These are phyloP conservation scores for Emydoidea blandingii DNA, from an alignment of 2,797 vertebrate genomes.

Conservation along the genomic window DNA sequence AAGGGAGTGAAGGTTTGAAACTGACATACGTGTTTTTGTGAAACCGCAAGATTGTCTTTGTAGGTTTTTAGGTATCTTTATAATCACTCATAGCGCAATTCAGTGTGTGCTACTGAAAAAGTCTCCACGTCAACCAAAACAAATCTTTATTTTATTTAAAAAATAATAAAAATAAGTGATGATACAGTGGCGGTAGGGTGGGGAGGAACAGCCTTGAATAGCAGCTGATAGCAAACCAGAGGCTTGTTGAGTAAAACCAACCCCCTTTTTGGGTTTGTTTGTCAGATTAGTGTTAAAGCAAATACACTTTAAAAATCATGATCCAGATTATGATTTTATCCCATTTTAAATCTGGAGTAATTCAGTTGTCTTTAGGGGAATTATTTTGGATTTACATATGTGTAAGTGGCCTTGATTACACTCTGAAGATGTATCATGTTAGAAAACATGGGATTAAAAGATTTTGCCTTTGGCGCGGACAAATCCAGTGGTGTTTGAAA, in stretches of 20 bases:
- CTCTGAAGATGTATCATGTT: neutral
- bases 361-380: neutral
- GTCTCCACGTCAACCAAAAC: neutral
- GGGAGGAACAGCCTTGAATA: neutral
- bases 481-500: neutral
- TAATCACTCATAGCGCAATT: neutral
- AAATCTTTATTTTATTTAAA: neutral
- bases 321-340: neutral
- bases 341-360: neutral
- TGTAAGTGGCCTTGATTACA: neutral
- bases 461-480: neutral
- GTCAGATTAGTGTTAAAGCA: neutral
- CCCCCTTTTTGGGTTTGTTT: neutral
- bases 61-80: neutral
- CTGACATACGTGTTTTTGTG: neutral
- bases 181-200: neutral
- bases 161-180: neutral
- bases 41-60: conserved; percentile 20
- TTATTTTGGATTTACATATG: neutral
- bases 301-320: neutral
- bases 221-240: neutral
- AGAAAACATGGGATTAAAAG: neutral
- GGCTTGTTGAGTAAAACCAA: neutral
- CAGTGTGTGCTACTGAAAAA: neutral
- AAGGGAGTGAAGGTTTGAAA: conserved; percentile 22